phyloP scores from a whole-genome alignment of 2,888 invertebrate genomes.

The Drosophila longiperda region DNA sequence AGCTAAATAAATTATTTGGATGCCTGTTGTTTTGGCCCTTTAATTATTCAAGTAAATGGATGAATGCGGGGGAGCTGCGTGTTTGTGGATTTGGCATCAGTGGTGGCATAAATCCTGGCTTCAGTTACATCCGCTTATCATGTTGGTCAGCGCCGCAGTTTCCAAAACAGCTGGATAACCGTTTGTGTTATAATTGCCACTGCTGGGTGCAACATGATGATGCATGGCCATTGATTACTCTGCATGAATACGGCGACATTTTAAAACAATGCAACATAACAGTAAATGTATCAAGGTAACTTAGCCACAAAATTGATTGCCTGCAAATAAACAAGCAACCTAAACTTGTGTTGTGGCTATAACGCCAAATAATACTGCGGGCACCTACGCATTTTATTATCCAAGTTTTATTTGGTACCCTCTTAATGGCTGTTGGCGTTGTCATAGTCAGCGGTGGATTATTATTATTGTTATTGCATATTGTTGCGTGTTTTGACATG shows the following conservation, averaged over 20 bases:
- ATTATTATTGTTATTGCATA: conserved; percentile 76
- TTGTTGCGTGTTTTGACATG: conserved; percentile 65
- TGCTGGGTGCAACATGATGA: conserved; percentile 3
- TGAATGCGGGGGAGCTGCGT: conserved; percentile 32
- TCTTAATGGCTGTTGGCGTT: conserved; percentile 42
- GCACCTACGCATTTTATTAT: conserved; percentile 61
- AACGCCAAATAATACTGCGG: conserved; percentile 33
- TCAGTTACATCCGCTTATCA: background rate
- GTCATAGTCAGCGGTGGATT: conserved; percentile 50
- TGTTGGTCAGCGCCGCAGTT: conserved; percentile 11
- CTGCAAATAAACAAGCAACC: background rate
- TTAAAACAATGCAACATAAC: background rate
- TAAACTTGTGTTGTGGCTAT: background rate
- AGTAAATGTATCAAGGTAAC: conserved; percentile 24
- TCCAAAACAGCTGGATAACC: conserved; percentile 5
- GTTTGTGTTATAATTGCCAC: conserved; percentile 23
- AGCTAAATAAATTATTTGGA: conserved; percentile 8
- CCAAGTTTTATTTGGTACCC: conserved; percentile 43
- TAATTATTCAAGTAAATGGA: conserved; percentile 45
- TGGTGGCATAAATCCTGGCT: background rate
- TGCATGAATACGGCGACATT: background rate
- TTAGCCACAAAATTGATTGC: conserved; percentile 2
- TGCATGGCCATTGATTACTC: conserved; percentile 23
- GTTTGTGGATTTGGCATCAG: conserved; percentile 14
- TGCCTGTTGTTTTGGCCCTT: conserved; percentile 22